Conservation (phyloP, 2,797 vertebrate genomes). For the Pogonophryne albipinna region DNA sequence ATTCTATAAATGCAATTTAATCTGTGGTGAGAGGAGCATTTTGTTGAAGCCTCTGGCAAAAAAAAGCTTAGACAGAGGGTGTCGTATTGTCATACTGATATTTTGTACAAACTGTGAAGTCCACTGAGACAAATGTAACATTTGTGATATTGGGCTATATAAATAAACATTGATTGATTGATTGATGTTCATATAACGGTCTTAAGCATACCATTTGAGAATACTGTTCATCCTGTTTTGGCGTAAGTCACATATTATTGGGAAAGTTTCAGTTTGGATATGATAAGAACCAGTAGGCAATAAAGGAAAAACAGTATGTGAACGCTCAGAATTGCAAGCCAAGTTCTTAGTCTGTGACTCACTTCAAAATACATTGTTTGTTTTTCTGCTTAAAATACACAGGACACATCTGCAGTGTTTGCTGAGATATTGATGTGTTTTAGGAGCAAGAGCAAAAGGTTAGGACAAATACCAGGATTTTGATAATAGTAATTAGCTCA, state of each 20-base stretch:
- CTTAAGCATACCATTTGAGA: constrained; percentile 17
- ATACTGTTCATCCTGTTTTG: constrained; percentile 27
- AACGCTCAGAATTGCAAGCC: not conserved
- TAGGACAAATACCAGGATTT: not conserved
- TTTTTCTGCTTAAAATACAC: not conserved
- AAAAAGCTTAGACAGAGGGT: not conserved
- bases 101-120: too few species aligned
- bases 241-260: constrained; percentile 30
- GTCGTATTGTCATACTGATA: too few species aligned
- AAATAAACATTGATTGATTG: too few species aligned
- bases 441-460: not conserved
- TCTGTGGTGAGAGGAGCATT: constrained; percentile 13
- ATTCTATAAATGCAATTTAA: constrained; percentile 15
- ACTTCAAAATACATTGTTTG: not conserved
- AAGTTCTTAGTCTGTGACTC: not conserved
- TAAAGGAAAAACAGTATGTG: not conserved
- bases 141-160: too few species aligned
- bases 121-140: too few species aligned
- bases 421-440: not conserved
- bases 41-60: constrained; percentile 4
- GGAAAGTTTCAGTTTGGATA: constrained; percentile 10
- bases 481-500: not conserved
- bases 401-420: constrained; percentile 4
- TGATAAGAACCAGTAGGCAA: not conserved
- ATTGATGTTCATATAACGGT: constrained; percentile 30